Evolutionary conservation across 2,888 invertebrate species (phyloP).

Genomic region (Lacanobia wlatinum): DNA sequence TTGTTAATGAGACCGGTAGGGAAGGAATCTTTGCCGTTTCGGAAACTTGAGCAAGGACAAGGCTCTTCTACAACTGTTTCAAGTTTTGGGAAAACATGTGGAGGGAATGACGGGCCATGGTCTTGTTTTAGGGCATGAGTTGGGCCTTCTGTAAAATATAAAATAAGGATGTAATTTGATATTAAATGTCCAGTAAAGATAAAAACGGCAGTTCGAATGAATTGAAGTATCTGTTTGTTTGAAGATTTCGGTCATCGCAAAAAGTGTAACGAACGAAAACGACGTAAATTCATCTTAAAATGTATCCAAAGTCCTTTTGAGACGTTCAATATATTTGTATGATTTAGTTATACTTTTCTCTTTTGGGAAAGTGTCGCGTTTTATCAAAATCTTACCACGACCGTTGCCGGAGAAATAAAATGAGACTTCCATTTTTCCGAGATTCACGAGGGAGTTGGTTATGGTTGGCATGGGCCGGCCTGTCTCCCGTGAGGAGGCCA

Average conservation of each 20-base stretch:
- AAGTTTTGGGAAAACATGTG: constrained; percentile 54
- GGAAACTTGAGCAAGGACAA: constrained; percentile 78
- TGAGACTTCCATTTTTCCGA: constrained; percentile 86
- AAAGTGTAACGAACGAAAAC: constrained; percentile 1
- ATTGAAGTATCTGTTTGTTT: neutral
- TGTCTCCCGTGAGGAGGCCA: constrained; percentile 69
- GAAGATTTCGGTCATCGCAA: neutral
- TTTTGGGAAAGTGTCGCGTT: constrained; percentile 27
- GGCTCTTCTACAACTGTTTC: constrained; percentile 72
- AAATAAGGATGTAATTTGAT: neutral
- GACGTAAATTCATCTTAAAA: constrained; percentile 20
- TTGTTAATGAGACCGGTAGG: constrained; percentile 79
- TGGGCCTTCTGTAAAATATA: constrained; percentile 53
- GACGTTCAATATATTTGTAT: constrained; percentile 21
- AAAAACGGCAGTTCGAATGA: neutral
- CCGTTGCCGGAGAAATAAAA: constrained; percentile 80
- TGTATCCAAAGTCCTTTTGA: constrained; percentile 7
- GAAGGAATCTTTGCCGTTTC: constrained; percentile 70
- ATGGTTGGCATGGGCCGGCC: constrained; percentile 77
- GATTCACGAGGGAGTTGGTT: constrained; percentile 83
- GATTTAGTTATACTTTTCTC: constrained; percentile 30
- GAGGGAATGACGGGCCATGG: constrained; percentile 20
- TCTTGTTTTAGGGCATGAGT: constrained; percentile 43
- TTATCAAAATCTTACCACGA: constrained; percentile 72
- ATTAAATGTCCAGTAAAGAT: no score